Evolutionary conservation across 2,113 vertebrate genomes (phyloP), one percentile per base, ranked within the genome.

Genomic region (Arvicanthis niloticus): DNA sequence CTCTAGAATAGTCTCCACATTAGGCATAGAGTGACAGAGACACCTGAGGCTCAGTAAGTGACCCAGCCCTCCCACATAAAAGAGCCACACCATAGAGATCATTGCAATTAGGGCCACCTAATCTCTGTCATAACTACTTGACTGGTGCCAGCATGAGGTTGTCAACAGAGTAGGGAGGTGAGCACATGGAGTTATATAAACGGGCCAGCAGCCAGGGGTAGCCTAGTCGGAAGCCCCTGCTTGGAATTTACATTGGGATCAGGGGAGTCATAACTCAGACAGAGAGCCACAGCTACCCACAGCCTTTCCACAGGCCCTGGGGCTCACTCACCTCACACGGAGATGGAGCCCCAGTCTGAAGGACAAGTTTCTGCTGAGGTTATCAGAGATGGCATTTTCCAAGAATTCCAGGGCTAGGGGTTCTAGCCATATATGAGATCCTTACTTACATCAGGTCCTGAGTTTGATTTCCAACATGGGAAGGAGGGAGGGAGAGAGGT

Each of bases 301-400:
- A 16, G 7, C 3, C 1, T 13, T 22, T 45, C 15, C 0, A 9
- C 0, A 26, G 26, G 1, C 5, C 1, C 7, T 5, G 48, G 15
- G n/a, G 40, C 2, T 0, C 48, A 0, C 5, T 21, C 0, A 1
- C 58, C 51, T 9, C 7, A 0, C 0, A 3, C 22, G 24, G 0
- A 0, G 34, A 26, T 9, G 22, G n/a, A 53, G 51, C 34, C 65
- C 45, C 78, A 13, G 15, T 58, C 78, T 56, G 45, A 40, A 75
- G 88, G 68, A 17, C 42, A 37, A 77, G n/a, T 56, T 19, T 56
- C 42, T 24, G 0, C 22, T 19, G 12, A 85, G 65, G 22, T 16
- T 45, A 37, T 0, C 15, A 51, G 65, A 82, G 67, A 37, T 26
- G n/a, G 16, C 12, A 51, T 76, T 51, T 42, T 37, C 68, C 60